Base-by-base conservation (phyloP, 2,888 invertebrate species). In the Diaphora mendica region DNA sequence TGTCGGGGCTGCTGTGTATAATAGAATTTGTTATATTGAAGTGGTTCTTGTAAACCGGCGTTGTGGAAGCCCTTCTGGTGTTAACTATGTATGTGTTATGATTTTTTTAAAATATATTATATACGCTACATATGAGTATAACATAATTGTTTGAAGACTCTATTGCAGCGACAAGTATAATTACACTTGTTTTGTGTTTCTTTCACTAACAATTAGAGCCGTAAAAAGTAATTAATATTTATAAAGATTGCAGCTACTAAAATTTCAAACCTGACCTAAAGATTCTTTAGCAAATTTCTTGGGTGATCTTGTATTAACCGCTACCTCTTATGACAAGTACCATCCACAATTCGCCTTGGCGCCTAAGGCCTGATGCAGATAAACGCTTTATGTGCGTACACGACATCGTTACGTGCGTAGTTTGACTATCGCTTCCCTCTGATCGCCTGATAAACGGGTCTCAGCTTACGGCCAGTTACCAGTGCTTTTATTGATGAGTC, bases 341-440 rank as follows among this genome's bases (percentile, higher is more conserved):
- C 84, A 76, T 69, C 26, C 77, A 62, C 66, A 67, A 68, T 79
- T 76, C 82, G 84, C 86, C 87, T 87, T 86, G 85, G 80, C 85
- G 92, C 93, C 93, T 89, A 90, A 93, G 93, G 94, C 93, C 86
- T 65, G 77, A 79, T 84, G 75, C 85, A 91, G 93, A 94, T 94
- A 93, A 94, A 91, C 93, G 90, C 87, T 94, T 93, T 93, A 93
- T 91, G 92, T 90, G 91, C 90, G 91, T 92, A 81, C 81, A 84
- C 84, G 86, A 79, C 77, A 83, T 85, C 89, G 89, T 92, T 91
- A 91, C 90, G 90, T 89, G 89, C 89, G 89, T 92, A 93, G 92
- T 91, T 91, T 83, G 86, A 89, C 90, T 90, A 90, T 91, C 90
- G 81, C 84, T 86, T 82, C 77, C 85, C 81, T 77, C 79, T 77